Evolutionary conservation across 37 sponge, comb jelly and placozoan species (phyloP).

Genomic region (Haliclona indistincta): DNA sequence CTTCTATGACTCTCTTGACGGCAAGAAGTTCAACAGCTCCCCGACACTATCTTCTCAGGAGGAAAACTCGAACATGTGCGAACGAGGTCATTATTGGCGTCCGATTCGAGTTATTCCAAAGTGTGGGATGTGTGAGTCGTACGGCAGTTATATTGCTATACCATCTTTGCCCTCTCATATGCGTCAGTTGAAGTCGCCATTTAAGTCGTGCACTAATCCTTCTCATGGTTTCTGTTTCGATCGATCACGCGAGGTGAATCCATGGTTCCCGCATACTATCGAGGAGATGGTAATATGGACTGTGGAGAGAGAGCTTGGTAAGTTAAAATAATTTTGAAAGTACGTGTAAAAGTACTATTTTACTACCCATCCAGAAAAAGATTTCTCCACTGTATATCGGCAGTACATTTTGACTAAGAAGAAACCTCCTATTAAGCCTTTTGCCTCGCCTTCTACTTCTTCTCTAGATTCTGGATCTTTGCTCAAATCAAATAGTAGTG

Average conservation of each 20-base stretch:
- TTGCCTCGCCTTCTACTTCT: too few relatives aligned
- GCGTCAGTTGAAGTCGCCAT: constrained; percentile 21
- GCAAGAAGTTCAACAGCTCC: not conserved
- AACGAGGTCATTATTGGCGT: constrained; percentile 39
- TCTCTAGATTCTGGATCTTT: too few relatives aligned
- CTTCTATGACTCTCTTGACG: constrained; percentile 33
- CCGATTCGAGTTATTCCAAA: constrained; percentile 44
- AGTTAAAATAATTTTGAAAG: not conserved
- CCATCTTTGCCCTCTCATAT: constrained; percentile 60
- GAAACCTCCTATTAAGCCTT: too few relatives aligned
- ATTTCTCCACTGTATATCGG: not conserved
- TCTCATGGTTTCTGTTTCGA: constrained; percentile 35
- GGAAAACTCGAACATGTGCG: not conserved
- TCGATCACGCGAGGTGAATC: constrained; percentile 37
- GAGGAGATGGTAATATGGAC: constrained; percentile 81
- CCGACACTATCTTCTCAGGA: not conserved
- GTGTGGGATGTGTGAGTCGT: constrained; percentile 36
- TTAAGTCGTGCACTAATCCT: constrained; percentile 44
- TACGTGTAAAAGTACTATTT: not conserved
- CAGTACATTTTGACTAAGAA: not conserved
- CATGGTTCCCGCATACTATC: constrained; percentile 77
- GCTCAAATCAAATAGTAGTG: too few relatives aligned
- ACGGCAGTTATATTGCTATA: constrained; percentile 26
- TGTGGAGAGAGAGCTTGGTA: constrained; percentile 70
- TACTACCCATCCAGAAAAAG: not conserved